phyloP scores from a whole-genome alignment of 1,140 invertebrate genomes.

The Macrobrachium nipponense region DNA sequence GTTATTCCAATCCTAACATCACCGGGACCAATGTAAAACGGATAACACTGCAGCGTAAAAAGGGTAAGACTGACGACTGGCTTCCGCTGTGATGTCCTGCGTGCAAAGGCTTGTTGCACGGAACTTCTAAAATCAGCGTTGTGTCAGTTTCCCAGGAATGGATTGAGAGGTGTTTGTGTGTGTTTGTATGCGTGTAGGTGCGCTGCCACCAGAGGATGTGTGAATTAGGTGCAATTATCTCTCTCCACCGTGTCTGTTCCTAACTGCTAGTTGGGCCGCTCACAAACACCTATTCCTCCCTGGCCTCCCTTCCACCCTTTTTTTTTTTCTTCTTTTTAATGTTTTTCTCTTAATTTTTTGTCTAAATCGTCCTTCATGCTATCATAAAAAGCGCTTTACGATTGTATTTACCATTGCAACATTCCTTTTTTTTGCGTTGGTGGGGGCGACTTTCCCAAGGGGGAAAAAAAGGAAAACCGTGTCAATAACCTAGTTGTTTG shows the following conservation, averaged over 20 bases:
- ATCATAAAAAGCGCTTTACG: background rate
- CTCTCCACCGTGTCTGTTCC: constrained; percentile 48
- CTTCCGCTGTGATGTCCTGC: too few species aligned
- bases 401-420: background rate
- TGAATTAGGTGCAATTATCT: constrained; percentile 60
- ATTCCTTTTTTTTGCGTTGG: too few species aligned
- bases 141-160: constrained; percentile 48
- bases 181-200: too few species aligned
- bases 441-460: too few species aligned
- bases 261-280: constrained; percentile 49
- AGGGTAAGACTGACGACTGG: too few species aligned
- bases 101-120: background rate
- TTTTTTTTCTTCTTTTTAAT: background rate
- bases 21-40: too few species aligned
- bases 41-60: too few species aligned
- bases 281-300: background rate
- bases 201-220: constrained; percentile 47
- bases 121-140: constrained; percentile 53
- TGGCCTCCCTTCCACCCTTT: background rate
- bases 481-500: too few species aligned
- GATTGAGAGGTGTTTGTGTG: constrained; percentile 25
- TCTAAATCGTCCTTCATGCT: background rate
- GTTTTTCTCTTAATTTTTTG: background rate
- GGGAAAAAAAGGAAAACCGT: too few species aligned
- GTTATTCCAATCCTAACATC: too few species aligned